Evolutionary conservation across 2,113 vertebrate genomes (phyloP).

Genomic region (Lethenteron reissneri): DNA sequence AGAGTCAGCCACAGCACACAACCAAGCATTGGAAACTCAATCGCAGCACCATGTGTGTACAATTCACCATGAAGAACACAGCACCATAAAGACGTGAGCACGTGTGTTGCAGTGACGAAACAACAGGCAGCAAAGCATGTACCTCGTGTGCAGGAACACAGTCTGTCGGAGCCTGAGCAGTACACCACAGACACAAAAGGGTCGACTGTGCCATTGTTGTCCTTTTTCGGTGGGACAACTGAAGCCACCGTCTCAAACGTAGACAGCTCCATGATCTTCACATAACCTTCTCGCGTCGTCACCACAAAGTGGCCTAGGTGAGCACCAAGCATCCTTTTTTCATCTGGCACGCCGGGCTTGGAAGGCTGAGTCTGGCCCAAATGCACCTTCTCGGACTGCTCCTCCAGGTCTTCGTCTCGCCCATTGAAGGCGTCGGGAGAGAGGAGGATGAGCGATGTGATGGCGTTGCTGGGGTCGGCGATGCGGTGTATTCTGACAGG

Average conservation of each 20-base stretch:
- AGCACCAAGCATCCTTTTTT: constrained; percentile 42
- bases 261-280: constrained; percentile 89
- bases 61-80: constrained; percentile 1
- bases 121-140: constrained; percentile 16
- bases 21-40: no score
- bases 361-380: constrained; percentile 16
- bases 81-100: background rate
- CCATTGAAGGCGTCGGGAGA: constrained; percentile 79
- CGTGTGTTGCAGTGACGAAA: background rate
- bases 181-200: constrained; percentile 92
- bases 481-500: constrained; percentile 89
- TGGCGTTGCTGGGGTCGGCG: constrained; percentile 67
- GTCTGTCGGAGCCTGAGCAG: constrained; percentile 92
- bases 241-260: constrained; percentile 85
- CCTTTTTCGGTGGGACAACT: constrained; percentile 84
- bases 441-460: constrained; percentile 84
- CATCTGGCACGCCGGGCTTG: background rate
- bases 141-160: constrained; percentile 98
- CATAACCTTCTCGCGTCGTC: constrained; percentile 78
- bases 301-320: constrained; percentile 85
- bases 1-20: no score
- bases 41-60: no score
- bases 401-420: constrained; percentile 80
- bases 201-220: constrained; percentile 63
- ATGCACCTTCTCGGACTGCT: constrained; percentile 48